Percentiles rank a stretch among this genome's conserved stretches.
These are phyloP conservation scores for Diglossa brunneiventris DNA, from an alignment of 2,113 vertebrate species.

Conservation along the genomic window DNA sequence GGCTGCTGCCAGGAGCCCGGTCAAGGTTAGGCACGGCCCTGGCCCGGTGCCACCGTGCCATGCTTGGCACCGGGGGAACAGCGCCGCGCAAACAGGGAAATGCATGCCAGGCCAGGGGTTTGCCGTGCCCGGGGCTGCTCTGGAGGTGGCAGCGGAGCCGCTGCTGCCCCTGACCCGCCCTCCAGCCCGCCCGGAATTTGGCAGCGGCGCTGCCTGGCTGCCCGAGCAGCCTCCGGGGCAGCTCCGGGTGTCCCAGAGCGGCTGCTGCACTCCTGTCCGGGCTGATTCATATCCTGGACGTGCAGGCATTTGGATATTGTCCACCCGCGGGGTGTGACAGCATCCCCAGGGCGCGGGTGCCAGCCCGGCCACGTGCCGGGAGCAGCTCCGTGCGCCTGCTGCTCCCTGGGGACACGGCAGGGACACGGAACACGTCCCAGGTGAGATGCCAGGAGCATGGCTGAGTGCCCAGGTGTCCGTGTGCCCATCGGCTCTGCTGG, in stretches of 20 bases:
- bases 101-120: background rate
- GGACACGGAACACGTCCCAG: background rate
- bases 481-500: background rate
- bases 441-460: background rate
- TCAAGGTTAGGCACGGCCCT: background rate
- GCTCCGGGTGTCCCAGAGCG: background rate
- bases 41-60: background rate
- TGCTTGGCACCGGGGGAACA: background rate
- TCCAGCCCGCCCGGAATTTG: background rate
- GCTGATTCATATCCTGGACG: slow-evolving; percentile 51
- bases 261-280: background rate
- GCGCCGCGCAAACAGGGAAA: background rate
- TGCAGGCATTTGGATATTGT: background rate
- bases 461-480: accelerated
- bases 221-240: background rate
- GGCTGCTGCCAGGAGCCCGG: background rate
- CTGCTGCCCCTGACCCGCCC: background rate
- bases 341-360: background rate
- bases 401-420: background rate
- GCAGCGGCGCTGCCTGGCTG: background rate
- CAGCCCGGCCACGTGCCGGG: background rate
- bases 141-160: background rate
- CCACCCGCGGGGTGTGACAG: background rate
- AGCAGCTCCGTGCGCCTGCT: background rate
- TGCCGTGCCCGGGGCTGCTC: background rate